phyloP scores from a whole-genome alignment of 1,140 invertebrate genomes.

The Danaus plexippus region DNA sequence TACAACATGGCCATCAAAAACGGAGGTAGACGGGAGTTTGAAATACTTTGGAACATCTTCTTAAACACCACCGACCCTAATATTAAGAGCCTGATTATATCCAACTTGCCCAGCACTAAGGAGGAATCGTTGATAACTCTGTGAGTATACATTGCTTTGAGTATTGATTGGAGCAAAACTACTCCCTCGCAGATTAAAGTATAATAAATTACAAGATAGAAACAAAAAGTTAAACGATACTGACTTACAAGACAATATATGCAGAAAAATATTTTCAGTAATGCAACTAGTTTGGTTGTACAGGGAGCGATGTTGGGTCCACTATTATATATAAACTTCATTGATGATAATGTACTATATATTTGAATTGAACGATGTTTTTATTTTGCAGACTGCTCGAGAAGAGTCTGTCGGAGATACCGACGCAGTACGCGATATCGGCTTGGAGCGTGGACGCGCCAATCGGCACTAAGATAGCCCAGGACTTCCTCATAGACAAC shows the following conservation, averaged over 20 bases:
- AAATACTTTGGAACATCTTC: slow-evolving; percentile 85
- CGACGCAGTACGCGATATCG: slow-evolving; percentile 44
- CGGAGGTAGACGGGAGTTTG: slow-evolving; percentile 85
- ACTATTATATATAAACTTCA: too few relatives aligned
- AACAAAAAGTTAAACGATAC: too few relatives aligned
- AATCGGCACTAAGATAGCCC: slow-evolving; percentile 33
- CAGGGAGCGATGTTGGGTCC: too few relatives aligned
- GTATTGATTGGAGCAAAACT: slow-evolving; percentile 1
- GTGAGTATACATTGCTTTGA: slow-evolving; percentile 29
- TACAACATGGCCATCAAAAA: slow-evolving; percentile 86
- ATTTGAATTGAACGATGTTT: background rate
- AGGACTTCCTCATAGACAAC: slow-evolving; percentile 40
- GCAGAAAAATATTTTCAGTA: too few relatives aligned
- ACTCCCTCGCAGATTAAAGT: background rate
- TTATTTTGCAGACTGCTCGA: slow-evolving; percentile 40
- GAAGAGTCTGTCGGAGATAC: slow-evolving; percentile 41
- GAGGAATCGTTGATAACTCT: slow-evolving; percentile 61
- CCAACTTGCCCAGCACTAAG: slow-evolving; percentile 79
- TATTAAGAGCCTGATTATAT: slow-evolving; percentile 79
- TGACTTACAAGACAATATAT: too few relatives aligned
- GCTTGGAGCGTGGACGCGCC: slow-evolving; percentile 45
- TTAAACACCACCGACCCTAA: slow-evolving; percentile 79
- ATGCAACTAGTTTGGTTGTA: too few relatives aligned
- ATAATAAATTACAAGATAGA: too few relatives aligned
- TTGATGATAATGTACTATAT: too few relatives aligned